Evolutionary conservation across 2,797 vertebrate species (phyloP), one percentile per base, ranked within the genome.

Genomic region (Cyclopterus lumpus): DNA sequence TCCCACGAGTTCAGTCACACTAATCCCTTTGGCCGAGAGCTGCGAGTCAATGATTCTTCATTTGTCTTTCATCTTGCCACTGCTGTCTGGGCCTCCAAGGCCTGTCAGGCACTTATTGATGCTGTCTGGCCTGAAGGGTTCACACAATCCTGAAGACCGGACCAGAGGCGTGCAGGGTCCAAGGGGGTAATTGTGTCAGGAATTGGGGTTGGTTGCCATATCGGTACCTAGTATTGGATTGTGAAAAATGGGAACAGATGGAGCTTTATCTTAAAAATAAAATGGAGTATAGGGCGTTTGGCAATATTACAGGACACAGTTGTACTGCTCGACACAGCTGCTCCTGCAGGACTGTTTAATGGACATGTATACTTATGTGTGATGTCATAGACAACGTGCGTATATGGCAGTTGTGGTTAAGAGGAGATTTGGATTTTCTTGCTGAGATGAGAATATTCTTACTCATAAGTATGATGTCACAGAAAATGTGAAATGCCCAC

Each of bases 11-110:
- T 91, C 83, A 83, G 88, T 89, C 90, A 87, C 86, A 89, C 88
- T 93, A 93, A 93, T 93, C 91, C 91, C 88, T 89, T 89, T 91
- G 90, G 89, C 87, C 55, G 75, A 89, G 88, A 91, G 91, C 91
- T 88, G 86, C 8, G 87, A 92, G 91, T 93, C 93, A 93, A 93
- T 94, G 93, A 93, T 93, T 93, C 91, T 93, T 90, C 89, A 91
- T 94, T 94, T 92, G 93, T 91, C 92, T 93, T 93, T 93, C 90
- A 91, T 91, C 88, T 91, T 65, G 75, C 80, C 85, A 77, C 85
- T 79, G 74, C 83, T 88, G 89, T 90, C 91, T 90, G 83, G 75
- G 86, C 82, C 86, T 89, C 86, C 69, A 71, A 89, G 80, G 66
- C 59, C 75, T 68, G 88, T 83, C 87, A 84, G 84, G 46, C 84